A percentile compares a stretch with the other conserved stretches of the same genome.
Evolutionary conservation across 1,140 invertebrate genomes (phyloP).

Genomic region (Alviniconcha marisindica): DNA sequence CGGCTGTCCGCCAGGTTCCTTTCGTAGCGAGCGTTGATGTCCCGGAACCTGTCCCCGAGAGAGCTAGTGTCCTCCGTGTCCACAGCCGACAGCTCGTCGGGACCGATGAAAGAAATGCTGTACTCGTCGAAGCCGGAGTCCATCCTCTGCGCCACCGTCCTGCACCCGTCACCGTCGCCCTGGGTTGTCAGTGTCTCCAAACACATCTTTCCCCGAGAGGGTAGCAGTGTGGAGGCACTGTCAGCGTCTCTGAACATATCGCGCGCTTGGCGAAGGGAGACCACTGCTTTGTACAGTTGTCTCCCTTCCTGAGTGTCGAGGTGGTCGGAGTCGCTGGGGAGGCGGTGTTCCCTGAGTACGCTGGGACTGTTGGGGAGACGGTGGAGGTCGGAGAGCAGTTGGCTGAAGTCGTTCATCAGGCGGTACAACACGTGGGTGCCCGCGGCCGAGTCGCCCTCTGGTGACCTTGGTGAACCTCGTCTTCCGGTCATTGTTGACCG

Average conservation of each 20-base stretch:
- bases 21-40: neutral
- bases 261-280: neutral
- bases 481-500: too few relatives aligned
- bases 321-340: neutral
- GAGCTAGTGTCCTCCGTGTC: neutral
- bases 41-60: constrained; percentile 3
- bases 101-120: neutral
- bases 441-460: neutral
- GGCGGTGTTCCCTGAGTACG: neutral
- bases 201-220: too few relatives aligned
- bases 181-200: neutral
- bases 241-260: neutral
- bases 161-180: neutral
- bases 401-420: constrained; percentile 18
- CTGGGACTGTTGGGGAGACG: neutral
- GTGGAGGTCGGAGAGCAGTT: constrained; percentile 12
- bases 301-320: neutral
- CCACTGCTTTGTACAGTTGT: neutral
- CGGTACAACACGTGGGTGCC: neutral
- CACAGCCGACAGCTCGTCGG: neutral
- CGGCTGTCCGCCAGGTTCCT: neutral
- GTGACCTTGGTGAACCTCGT: neutral
- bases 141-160: neutral
- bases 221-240: too few relatives aligned
- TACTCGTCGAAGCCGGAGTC: constrained; percentile 1